Conservation (phyloP, 2,113 vertebrate species). For the Pangasianodon gigas region DNA sequence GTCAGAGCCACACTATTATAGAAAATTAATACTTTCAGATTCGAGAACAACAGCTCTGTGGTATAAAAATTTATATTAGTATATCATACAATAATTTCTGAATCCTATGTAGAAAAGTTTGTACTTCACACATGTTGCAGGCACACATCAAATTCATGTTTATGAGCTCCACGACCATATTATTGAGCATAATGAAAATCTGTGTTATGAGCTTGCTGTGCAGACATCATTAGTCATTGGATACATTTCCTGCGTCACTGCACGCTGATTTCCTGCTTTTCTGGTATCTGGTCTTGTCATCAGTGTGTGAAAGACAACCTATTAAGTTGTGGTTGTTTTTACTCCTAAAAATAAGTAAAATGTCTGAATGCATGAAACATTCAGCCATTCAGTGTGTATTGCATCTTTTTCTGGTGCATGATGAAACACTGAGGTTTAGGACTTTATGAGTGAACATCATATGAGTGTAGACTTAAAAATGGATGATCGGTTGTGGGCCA, state of each 20-base stretch:
- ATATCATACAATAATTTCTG: not conserved
- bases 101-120: not conserved
- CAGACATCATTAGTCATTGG: not conserved
- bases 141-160: not conserved
- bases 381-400: not conserved
- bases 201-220: not conserved
- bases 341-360: not conserved
- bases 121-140: not conserved
- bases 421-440: not conserved
- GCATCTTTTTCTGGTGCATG: not conserved
- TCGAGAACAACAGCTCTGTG: not conserved
- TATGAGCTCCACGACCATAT: not conserved
- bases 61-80: not conserved
- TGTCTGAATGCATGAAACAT: not conserved
- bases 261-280: not conserved
- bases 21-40: not conserved
- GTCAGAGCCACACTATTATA: not conserved
- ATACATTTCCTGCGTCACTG: not conserved
- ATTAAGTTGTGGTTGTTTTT: not conserved
- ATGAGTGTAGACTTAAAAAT: not conserved
- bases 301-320: not conserved
- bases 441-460: not conserved
- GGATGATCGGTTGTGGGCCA: not conserved
- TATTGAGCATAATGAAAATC: not conserved
- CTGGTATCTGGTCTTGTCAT: not conserved